A percentile compares a stretch with the other conserved stretches of the same genome.
Evolutionary conservation across 2,797 vertebrate species (phyloP).

Genomic region (Syngnathus acus): DNA sequence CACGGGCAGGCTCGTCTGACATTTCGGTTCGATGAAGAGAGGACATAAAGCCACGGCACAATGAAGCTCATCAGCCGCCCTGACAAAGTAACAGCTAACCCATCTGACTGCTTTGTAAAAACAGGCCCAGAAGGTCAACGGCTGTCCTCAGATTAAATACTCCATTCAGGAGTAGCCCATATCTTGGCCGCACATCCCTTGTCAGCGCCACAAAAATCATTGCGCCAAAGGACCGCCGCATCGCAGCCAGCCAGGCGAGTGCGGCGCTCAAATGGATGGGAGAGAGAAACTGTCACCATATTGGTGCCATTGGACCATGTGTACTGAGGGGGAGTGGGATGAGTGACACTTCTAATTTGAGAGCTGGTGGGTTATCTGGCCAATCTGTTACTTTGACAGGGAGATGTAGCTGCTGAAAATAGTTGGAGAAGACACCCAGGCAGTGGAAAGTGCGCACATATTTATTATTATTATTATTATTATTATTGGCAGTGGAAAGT

Average conservation of each 20-base stretch:
- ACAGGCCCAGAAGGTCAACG: background rate
- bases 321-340: constrained; percentile 14
- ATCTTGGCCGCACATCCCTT: constrained; percentile 13
- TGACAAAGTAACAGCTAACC: background rate
- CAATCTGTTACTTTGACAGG: constrained; percentile 37
- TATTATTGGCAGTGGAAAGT: no score
- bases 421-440: no score
- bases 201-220: constrained; percentile 17
- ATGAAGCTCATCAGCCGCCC: background rate
- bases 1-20: background rate
- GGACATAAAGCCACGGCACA: background rate
- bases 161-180: background rate
- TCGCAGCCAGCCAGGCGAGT: constrained; percentile 40
- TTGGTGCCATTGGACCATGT: constrained; percentile 22
- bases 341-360: constrained; percentile 53
- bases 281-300: constrained; percentile 44
- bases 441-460: no score
- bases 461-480: no score
- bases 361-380: constrained; percentile 54
- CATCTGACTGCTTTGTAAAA: constrained; percentile 28
- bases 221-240: constrained; percentile 27
- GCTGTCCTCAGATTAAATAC: background rate
- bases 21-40: constrained; percentile 1
- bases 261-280: constrained; percentile 50
- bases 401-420: no score